Evolutionary conservation across 2,888 invertebrate genomes (phyloP).

Genomic region (Brenthis ino): DNA sequence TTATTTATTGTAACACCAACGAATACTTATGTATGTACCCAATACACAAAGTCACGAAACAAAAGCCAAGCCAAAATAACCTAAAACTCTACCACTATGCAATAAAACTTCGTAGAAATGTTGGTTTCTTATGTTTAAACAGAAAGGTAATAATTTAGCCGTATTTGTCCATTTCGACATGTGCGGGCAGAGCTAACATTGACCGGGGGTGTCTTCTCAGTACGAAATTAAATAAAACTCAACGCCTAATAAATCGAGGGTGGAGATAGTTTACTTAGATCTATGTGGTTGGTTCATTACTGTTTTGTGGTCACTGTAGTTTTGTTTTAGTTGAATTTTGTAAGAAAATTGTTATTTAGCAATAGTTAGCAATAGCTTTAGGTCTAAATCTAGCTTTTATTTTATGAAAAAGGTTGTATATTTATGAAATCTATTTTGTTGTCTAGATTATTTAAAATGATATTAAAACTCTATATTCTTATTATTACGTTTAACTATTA

Average conservation of each 20-base stretch:
- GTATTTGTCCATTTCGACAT: conserved; percentile 74
- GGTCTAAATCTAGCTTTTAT: too few relatives aligned
- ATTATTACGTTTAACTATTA: too few relatives aligned
- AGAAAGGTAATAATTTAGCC: conserved; percentile 73
- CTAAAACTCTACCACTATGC: background rate
- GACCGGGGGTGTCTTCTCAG: conserved; percentile 70
- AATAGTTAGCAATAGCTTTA: background rate
- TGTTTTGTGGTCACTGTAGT: conserved; percentile 31
- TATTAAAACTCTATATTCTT: too few relatives aligned
- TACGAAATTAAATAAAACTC: conserved; percentile 79
- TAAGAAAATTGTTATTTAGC: background rate
- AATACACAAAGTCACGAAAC: too few relatives aligned
- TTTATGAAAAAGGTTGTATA: too few relatives aligned
- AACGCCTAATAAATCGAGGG: conserved; percentile 62
- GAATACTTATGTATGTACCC: too few relatives aligned
- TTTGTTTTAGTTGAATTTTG: conserved; percentile 2
- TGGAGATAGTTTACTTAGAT: conserved; percentile 31
- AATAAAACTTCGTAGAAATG: conserved; percentile 16
- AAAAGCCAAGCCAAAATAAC: too few relatives aligned
- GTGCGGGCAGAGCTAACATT: conserved; percentile 71
- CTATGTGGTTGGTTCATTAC: conserved; percentile 22
- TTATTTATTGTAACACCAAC: too few relatives aligned
- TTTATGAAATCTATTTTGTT: too few relatives aligned
- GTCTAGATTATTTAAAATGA: too few relatives aligned
- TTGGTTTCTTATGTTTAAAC: conserved; percentile 49